Conservation (phyloP, 2,113 vertebrate genomes). For the Pelmatolapia mariae region DNA sequence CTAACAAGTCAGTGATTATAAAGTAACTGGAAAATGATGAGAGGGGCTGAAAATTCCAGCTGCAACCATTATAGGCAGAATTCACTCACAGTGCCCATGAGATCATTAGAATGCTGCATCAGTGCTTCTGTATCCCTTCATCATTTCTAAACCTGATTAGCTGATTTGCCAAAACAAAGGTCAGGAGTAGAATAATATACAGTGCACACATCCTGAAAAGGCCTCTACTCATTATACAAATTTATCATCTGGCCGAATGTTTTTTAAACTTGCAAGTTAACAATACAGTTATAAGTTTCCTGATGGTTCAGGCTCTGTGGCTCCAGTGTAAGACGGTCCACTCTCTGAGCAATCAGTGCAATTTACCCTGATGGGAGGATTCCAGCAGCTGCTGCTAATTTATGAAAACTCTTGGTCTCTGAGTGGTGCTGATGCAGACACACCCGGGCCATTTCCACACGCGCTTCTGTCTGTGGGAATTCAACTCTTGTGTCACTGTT, state of each 20-base stretch:
- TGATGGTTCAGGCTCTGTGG: background rate
- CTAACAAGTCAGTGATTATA: background rate
- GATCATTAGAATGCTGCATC: conserved; percentile 42
- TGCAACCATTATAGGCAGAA: conserved; percentile 18
- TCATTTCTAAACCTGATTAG: conserved; percentile 27
- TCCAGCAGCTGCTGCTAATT: conserved; percentile 43
- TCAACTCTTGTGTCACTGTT: conserved; percentile 28
- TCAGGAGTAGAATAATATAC: background rate
- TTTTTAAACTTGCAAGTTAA: background rate
- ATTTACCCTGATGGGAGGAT: background rate
- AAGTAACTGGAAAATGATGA: conserved; percentile 24
- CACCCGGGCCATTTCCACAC: conserved; percentile 50
- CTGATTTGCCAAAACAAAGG: conserved; percentile 6
- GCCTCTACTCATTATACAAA: background rate
- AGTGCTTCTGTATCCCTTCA: conserved; percentile 9
- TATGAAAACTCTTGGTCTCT: conserved; percentile 33
- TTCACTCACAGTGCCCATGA: conserved; percentile 29
- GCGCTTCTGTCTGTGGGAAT: conserved; percentile 34
- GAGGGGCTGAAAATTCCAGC: conserved; percentile 8
- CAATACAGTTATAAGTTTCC: conserved; percentile 5
- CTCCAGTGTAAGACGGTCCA: background rate
- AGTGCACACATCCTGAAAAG: background rate
- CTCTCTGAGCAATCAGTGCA: conserved; percentile 9
- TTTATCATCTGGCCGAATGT: background rate
- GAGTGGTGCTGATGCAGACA: conserved; percentile 62